A percentile compares a stretch with the other conserved stretches of the same genome.
Conservation (phyloP, 2,797 vertebrate genomes). For the Mareca penelope region DNA sequence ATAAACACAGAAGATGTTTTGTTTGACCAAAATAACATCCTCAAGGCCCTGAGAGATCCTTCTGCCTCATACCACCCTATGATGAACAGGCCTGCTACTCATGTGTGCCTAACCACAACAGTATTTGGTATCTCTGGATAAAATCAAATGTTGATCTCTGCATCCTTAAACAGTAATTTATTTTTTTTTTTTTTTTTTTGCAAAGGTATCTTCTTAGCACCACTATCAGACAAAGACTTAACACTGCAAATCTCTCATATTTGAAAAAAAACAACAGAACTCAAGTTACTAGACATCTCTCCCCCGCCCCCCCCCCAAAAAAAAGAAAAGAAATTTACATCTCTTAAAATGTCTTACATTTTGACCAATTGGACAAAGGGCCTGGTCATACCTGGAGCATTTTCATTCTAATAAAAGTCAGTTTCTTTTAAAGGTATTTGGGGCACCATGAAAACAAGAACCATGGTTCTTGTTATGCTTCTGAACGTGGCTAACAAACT, state of each 20-base stretch:
- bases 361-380: background rate
- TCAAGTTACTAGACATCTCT: background rate
- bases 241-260: background rate
- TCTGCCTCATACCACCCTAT: background rate
- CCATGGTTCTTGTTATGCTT: background rate
- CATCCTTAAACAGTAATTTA: background rate
- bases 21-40: background rate
- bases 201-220: background rate
- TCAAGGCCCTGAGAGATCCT: background rate
- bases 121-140: background rate
- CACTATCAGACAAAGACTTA: background rate
- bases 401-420: background rate
- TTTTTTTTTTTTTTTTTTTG: background rate
- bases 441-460: background rate
- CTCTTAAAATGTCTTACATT: background rate
- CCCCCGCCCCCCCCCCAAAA: too few relatives aligned
- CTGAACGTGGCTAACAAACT: background rate
- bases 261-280: background rate
- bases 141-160: background rate
- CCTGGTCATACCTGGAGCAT: background rate
- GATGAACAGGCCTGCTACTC: background rate
- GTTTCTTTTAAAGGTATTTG: background rate
- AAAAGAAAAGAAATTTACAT: background rate
- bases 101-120: background rate
- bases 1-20: background rate